Evolutionary conservation across 2,888 invertebrate genomes (phyloP).

Genomic region (Andrena flavipes): DNA sequence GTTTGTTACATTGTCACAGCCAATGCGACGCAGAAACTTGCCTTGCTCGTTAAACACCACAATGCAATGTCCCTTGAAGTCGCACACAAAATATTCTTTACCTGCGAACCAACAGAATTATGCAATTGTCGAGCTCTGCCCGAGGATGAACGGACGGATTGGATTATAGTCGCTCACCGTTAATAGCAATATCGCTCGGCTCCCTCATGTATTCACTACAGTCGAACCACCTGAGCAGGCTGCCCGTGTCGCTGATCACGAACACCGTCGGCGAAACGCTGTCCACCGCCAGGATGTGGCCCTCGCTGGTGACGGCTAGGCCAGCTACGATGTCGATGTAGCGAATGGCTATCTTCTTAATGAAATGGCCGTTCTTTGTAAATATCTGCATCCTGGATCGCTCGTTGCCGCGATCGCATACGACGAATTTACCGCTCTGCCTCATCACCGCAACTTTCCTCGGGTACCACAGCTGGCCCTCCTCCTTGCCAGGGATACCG

Average conservation of each 20-base stretch:
- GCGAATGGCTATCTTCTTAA: constrained; percentile 96
- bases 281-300: constrained; percentile 98
- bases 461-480: constrained; percentile 98
- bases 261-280: constrained; percentile 99
- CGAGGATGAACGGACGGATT: background rate
- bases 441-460: constrained; percentile 97
- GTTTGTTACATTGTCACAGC: constrained; percentile 97
- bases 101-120: constrained; percentile 85
- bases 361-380: constrained; percentile 97
- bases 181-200: constrained; percentile 98
- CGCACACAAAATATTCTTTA: constrained; percentile 97
- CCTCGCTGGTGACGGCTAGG: constrained; percentile 95
- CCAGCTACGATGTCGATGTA: constrained; percentile 97
- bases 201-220: constrained; percentile 99
- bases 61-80: constrained; percentile 99
- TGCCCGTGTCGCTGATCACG: constrained; percentile 96
- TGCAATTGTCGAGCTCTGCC: background rate
- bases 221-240: constrained; percentile 98
- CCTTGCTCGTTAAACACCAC: constrained; percentile 98
- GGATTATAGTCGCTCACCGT: constrained; percentile 86
- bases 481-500: constrained; percentile 97
- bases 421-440: constrained; percentile 95
- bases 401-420: constrained; percentile 98
- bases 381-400: constrained; percentile 99
- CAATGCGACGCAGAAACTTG: constrained; percentile 95